phyloP scores from a whole-genome alignment of 2,113 vertebrate genomes.

The Arizona elegans region DNA sequence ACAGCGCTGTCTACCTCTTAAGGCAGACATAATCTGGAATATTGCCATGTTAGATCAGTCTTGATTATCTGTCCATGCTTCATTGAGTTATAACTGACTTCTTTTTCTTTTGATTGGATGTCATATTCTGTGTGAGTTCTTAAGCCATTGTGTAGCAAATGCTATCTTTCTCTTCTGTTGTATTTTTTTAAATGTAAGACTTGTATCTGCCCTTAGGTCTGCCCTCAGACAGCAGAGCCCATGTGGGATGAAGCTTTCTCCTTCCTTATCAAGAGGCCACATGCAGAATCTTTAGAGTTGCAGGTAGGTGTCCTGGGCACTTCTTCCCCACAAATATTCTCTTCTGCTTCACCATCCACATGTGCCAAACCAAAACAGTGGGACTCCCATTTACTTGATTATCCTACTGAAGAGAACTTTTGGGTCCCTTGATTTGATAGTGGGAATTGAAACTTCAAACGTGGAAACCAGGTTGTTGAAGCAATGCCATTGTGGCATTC shows the following conservation, averaged over 20 bases:
- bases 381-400: background rate
- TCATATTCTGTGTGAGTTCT: background rate
- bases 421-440: background rate
- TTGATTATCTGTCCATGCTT: background rate
- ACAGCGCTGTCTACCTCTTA: background rate
- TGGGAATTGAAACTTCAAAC: background rate
- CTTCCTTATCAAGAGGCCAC: constrained; percentile 82
- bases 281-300: constrained; percentile 76
- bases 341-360: accelerated
- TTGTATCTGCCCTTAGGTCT: constrained; percentile 60
- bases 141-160: background rate
- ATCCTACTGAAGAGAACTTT: background rate
- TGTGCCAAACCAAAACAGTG: background rate
- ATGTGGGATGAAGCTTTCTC: constrained; percentile 85
- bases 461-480: background rate
- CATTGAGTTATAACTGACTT: background rate
- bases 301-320: constrained; percentile 67
- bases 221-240: constrained; percentile 74
- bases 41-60: background rate
- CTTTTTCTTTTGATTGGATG: background rate
- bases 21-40: background rate
- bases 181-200: background rate
- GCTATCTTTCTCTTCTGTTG: background rate
- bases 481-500: background rate
- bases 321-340: background rate